Evolutionary conservation across 2,888 invertebrate species (phyloP).

Genomic region (Hypsopygia costalis): DNA sequence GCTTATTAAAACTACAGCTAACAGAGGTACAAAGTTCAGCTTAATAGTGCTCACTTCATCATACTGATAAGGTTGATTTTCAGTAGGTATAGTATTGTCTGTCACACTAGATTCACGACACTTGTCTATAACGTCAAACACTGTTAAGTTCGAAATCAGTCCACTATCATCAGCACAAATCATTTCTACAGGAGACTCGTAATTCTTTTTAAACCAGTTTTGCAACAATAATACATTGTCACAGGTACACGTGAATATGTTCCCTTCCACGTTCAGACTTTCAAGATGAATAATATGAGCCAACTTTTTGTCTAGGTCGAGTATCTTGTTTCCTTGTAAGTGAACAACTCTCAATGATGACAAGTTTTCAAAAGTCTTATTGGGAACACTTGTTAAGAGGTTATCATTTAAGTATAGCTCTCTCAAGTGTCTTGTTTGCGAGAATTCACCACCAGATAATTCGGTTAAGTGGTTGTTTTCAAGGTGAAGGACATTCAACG

Average conservation of each 20-base stretch:
- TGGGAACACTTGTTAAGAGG: conserved; percentile 84
- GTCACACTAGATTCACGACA: conserved; percentile 68
- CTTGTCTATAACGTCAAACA: conserved; percentile 70
- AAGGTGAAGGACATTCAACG: conserved; percentile 86
- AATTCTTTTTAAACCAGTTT: conserved; percentile 84
- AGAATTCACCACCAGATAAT: conserved; percentile 88
- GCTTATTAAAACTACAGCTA: conserved; percentile 87
- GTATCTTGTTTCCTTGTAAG: conserved; percentile 87
- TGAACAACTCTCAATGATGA: conserved; percentile 85
- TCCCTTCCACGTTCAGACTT: conserved; percentile 85
- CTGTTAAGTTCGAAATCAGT: conserved; percentile 58
- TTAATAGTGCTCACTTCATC: conserved; percentile 85
- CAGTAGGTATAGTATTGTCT: conserved; percentile 79
- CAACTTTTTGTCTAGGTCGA: conserved; percentile 84
- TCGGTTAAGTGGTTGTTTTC: conserved; percentile 87
- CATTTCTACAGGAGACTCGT: conserved; percentile 83
- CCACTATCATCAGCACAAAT: conserved; percentile 81
- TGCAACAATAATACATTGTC: conserved; percentile 83
- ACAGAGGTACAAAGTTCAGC: conserved; percentile 85
- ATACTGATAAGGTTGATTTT: conserved; percentile 81
- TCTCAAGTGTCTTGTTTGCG: conserved; percentile 86
- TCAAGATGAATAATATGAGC: conserved; percentile 81
- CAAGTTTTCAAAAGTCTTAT: conserved; percentile 87
- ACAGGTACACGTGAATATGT: conserved; percentile 90
- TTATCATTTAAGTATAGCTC: conserved; percentile 91